Percentiles rank a stretch among this genome's conserved stretches.
These are phyloP conservation scores for Halcyon chelicuti DNA, from an alignment of 2,797 vertebrate genomes.

Conservation along the genomic window DNA sequence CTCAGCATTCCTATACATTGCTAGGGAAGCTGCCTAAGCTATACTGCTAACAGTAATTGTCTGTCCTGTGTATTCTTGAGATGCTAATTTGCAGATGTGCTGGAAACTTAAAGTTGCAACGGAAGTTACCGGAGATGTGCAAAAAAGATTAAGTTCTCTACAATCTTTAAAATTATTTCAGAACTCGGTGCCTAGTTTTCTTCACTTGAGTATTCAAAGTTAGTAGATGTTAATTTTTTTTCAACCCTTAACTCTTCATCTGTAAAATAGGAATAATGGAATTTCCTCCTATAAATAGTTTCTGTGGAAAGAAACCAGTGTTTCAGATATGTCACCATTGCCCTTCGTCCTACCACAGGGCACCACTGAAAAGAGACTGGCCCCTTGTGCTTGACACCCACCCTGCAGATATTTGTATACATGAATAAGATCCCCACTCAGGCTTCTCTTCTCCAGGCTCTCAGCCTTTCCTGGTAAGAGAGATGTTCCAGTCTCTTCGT, in stretches of 20 bases:
- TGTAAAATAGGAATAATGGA: not conserved
- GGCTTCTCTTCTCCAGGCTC: too few species aligned
- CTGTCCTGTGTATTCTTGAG: not conserved
- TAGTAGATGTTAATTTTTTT: not conserved
- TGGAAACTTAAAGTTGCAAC: not conserved
- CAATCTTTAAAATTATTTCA: not conserved
- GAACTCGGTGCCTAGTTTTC: not conserved
- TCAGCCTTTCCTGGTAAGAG: too few species aligned
- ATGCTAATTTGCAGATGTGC: fast-evolving
- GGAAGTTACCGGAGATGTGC: not conserved
- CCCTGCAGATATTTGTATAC: too few species aligned
- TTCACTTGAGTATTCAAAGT: not conserved
- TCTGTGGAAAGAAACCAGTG: not conserved
- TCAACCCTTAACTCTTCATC: not conserved
- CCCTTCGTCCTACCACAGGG: too few species aligned
- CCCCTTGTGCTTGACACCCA: too few species aligned
- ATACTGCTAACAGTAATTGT: not conserved
- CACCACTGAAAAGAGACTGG: too few species aligned
- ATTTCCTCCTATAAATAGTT: not conserved
- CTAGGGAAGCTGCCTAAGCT: not conserved
- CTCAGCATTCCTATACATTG: not conserved
- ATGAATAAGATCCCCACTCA: too few species aligned
- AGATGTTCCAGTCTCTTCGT: too few species aligned
- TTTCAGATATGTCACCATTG: not conserved
- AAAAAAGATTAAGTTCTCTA: not conserved